Evolutionary conservation across 2,797 vertebrate genomes (phyloP).

Genomic region (Pogoniulus pusillus): DNA sequence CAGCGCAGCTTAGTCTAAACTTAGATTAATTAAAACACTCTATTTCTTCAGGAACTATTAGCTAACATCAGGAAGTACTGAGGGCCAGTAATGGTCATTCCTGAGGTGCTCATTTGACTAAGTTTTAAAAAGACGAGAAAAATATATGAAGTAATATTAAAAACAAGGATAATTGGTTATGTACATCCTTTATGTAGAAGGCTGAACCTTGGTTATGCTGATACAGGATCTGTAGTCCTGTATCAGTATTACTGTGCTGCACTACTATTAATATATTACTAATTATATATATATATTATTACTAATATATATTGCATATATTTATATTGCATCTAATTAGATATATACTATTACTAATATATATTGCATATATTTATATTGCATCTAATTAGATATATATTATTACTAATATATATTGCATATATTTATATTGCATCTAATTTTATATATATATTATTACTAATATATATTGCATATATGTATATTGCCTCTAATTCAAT

Average conservation of each 20-base stretch:
- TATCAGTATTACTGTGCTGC: not conserved
- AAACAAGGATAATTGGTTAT: not conserved
- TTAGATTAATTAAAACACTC: not conserved
- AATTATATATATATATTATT: too few relatives aligned
- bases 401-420: too few relatives aligned
- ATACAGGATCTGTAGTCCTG: not conserved
- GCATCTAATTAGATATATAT: too few relatives aligned
- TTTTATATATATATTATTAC: too few relatives aligned
- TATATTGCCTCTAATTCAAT: too few relatives aligned
- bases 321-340: too few relatives aligned
- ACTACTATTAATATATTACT: too few relatives aligned
- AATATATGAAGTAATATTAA: not conserved
- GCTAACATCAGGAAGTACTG: not conserved
- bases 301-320: too few relatives aligned
- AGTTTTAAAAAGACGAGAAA: not conserved
- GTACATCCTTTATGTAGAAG: not conserved
- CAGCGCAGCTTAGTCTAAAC: not conserved
- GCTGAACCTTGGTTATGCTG: not conserved
- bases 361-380: too few relatives aligned
- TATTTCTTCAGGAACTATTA: not conserved
- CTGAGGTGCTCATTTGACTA: not conserved
- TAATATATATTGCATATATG: too few relatives aligned
- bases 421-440: too few relatives aligned
- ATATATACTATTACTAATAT: too few relatives aligned
- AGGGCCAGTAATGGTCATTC: not conserved